Evolutionary conservation across 2,113 vertebrate genomes (phyloP), one percentile per base, ranked within the genome.

Genomic region (Seriola dumerili): DNA sequence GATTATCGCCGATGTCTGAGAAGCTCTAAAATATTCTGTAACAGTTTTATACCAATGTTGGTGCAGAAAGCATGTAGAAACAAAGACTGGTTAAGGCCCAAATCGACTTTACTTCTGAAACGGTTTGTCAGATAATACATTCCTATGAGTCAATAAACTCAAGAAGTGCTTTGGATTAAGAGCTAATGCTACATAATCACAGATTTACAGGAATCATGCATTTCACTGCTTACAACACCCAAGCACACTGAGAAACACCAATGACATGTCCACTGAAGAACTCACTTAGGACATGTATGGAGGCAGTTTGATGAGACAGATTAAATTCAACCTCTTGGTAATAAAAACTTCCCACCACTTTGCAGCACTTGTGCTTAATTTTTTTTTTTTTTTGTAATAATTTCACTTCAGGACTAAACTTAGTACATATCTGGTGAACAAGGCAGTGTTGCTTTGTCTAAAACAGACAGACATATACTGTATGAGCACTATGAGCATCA

Each of bases 181-280:
- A 71, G 52, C 21, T 65, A 83, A 79, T 44, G 68, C 70, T 82
- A 87, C 59, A 70, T 34, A 70, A 72, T 54, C 70, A 84, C 55
- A 83, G 63, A 69, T 84, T 76, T 80, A 85, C 77, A 89, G 25
- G 21, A 81, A 62, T 76, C 76, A 85, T 86, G 76, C 79, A 78
- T 92, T 76, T 89, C 34, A 66, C 84, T 67, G 78, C 63, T 29
- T 48, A 82, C 40, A 48, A 84, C 72, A 85, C 40, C 7, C 0
- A 75, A 77, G 40, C 55, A 88, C 79, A 57, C 0, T 34, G 72
- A 86, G 44, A 67, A 14, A 85, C 67, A 62, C 19, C 48, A 65
- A 57, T 58, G 23, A 84, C n/a, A 58, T 21, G 48, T 40, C 50
- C 4, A 61, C 70, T 48, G 54, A 62, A 70, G 40, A 62, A 67